Conservation (phyloP, 2,113 vertebrate genomes). For the Tiliqua scincoides region DNA sequence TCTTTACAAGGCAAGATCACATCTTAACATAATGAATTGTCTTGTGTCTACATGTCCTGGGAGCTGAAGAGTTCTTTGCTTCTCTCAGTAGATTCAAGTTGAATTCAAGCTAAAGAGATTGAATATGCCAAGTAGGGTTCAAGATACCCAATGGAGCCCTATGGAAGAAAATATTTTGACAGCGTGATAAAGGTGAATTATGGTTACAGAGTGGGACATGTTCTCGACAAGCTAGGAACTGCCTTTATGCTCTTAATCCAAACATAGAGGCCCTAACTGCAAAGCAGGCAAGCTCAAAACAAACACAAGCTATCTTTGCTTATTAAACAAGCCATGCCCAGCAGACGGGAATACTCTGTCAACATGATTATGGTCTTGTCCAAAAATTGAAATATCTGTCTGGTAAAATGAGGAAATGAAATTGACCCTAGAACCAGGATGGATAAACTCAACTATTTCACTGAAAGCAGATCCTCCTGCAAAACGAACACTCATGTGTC, state of each 20-base stretch:
- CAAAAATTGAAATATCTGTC: constrained; percentile 41
- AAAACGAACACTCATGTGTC: constrained; percentile 24
- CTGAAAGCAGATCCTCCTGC: background rate
- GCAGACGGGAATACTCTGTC: constrained; percentile 53
- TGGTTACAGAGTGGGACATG: background rate
- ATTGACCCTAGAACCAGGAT: background rate
- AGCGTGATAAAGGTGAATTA: background rate
- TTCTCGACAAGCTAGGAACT: background rate
- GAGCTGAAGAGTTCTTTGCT: background rate
- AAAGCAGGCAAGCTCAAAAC: constrained; percentile 20
- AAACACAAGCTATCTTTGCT: constrained; percentile 44
- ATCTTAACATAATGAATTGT: background rate
- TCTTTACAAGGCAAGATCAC: background rate
- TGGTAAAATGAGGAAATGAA: background rate
- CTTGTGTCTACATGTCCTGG: background rate
- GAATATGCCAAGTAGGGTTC: background rate
- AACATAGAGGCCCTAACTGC: constrained; percentile 25
- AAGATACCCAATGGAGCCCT: background rate
- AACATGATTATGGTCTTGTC: constrained; percentile 13
- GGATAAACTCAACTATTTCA: background rate
- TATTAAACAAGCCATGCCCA: constrained; percentile 48
- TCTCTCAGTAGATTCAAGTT: background rate
- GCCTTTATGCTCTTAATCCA: constrained; percentile 12
- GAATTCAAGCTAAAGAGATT: background rate
- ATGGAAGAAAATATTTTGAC: background rate